A percentile compares a stretch with the other conserved stretches of the same genome.
phyloP scores from a whole-genome alignment of 2,888 invertebrate species.

The Dasypogon diadema region DNA sequence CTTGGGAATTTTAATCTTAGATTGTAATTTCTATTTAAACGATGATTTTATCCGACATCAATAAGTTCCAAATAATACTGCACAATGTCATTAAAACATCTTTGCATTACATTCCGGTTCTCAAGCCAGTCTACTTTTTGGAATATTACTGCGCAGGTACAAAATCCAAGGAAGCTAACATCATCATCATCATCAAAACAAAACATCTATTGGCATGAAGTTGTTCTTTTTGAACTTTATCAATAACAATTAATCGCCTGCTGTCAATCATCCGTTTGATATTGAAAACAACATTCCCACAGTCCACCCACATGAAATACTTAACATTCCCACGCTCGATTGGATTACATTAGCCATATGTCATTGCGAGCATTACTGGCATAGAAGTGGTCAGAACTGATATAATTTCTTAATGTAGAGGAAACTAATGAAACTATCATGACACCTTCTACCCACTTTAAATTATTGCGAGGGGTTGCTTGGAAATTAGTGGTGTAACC shows the following conservation, averaged over 20 bases:
- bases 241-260: neutral
- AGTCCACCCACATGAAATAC: neutral
- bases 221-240: too few relatives aligned
- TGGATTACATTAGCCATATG: conserved; percentile 48
- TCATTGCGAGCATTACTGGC: neutral
- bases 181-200: too few relatives aligned
- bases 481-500: conserved; percentile 10
- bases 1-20: too few relatives aligned
- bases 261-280: neutral
- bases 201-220: too few relatives aligned
- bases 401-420: conserved; percentile 23
- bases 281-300: neutral
- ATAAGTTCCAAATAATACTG: too few relatives aligned
- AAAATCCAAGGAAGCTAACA: too few relatives aligned
- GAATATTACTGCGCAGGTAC: too few relatives aligned
- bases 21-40: too few relatives aligned
- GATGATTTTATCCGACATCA: too few relatives aligned
- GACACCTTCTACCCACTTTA: conserved; percentile 34
- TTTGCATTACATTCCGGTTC: too few relatives aligned
- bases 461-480: neutral
- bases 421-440: conserved; percentile 28
- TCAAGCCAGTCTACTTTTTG: too few relatives aligned
- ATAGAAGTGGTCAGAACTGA: neutral
- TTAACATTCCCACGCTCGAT: conserved; percentile 52
- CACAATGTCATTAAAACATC: too few relatives aligned